phyloP scores from a whole-genome alignment of 92 coral and sea anemone genomes.

The Palythoa heliodiscus region DNA sequence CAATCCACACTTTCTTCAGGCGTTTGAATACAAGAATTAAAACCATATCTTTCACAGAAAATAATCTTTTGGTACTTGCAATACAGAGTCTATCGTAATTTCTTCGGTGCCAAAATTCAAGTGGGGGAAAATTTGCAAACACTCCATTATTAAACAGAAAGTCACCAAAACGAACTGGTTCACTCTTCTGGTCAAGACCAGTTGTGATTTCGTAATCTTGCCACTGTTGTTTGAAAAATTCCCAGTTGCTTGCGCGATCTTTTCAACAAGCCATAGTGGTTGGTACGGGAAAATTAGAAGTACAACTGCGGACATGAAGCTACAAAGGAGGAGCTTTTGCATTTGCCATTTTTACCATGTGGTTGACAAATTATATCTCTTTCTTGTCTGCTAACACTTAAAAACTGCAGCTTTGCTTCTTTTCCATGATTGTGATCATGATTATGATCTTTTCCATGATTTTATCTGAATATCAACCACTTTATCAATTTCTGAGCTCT shows the following conservation, averaged over 20 bases:
- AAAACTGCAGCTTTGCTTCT: too few species aligned
- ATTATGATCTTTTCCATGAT: too few species aligned
- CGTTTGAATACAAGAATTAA: constrained; percentile 55
- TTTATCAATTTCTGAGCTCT: too few species aligned
- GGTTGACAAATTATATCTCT: too few species aligned
- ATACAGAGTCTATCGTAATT: neutral
- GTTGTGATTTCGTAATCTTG: neutral
- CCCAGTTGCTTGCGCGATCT: constrained; percentile 9
- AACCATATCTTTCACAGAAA: constrained; percentile 60
- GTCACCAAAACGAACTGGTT: constrained; percentile 7
- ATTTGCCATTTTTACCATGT: too few species aligned
- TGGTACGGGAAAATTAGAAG: constrained; percentile 1
- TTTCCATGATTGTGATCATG: too few species aligned
- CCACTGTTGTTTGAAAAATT: constrained; percentile 4
- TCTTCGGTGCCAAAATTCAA: neutral
- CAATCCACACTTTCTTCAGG: constrained; percentile 53
- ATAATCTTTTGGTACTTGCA: constrained; percentile 46
- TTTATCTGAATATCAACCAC: too few species aligned
- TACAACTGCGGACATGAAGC: neutral
- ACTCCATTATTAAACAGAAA: neutral
- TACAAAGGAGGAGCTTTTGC: too few species aligned
- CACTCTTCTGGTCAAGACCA: constrained; percentile 1
- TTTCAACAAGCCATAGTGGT: neutral
- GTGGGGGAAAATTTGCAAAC: neutral
- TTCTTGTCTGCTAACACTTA: too few species aligned